Conservation (phyloP, 1,140 invertebrate genomes). For the Copidosoma floridanum region DNA sequence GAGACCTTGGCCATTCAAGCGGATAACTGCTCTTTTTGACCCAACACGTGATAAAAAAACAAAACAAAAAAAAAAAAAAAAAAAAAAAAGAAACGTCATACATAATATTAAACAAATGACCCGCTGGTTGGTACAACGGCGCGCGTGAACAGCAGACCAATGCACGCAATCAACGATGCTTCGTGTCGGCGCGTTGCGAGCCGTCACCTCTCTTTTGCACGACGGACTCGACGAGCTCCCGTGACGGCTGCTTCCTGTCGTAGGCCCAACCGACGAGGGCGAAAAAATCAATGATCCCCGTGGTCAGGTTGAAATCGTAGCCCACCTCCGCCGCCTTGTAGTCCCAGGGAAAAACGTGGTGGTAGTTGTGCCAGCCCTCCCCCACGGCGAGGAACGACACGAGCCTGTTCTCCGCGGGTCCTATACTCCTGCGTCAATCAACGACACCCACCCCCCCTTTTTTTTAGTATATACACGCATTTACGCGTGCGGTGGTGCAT, state of each 20-base stretch:
- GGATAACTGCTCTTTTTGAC: too few species aligned
- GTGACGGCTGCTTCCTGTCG: conserved; percentile 68
- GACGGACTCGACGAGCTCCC: conserved; percentile 57
- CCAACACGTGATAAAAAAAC: too few species aligned
- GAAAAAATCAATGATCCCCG: conserved; percentile 66
- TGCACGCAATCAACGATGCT: too few species aligned
- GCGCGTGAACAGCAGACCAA: too few species aligned
- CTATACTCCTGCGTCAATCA: conserved; percentile 68
- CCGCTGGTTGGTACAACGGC: too few species aligned
- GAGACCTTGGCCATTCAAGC: too few species aligned
- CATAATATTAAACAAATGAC: too few species aligned
- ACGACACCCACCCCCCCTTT: too few species aligned
- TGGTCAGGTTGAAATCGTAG: conserved; percentile 61
- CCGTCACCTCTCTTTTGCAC: conserved; percentile 56
- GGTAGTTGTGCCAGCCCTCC: conserved; percentile 82
- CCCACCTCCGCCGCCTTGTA: conserved; percentile 72
- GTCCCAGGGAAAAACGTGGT: conserved; percentile 83
- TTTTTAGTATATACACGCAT: too few species aligned
- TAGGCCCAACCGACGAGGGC: conserved; percentile 75
- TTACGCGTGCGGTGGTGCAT: too few species aligned
- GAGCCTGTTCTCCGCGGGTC: conserved; percentile 59
- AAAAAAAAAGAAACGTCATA: too few species aligned
- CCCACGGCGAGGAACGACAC: conserved; percentile 45
- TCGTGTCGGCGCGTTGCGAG: conserved; percentile 11
- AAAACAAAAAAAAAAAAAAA: too few species aligned